phyloP scores from a whole-genome alignment of 2,797 vertebrate species.

The Chanos chanos region DNA sequence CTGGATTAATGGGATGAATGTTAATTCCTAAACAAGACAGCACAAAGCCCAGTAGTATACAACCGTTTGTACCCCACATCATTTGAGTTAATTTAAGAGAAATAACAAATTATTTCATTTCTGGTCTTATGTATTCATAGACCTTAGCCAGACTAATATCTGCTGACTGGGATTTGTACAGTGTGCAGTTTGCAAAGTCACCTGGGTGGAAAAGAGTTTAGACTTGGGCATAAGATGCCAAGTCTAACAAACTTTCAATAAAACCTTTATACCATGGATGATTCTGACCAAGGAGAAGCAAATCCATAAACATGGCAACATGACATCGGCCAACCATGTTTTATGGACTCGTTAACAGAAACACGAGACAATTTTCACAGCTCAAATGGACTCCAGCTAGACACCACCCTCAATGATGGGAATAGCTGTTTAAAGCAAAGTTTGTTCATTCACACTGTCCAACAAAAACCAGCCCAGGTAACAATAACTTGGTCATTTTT shows the following conservation, averaged over 20 bases:
- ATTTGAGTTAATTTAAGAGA: too few relatives aligned
- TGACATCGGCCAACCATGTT: neutral
- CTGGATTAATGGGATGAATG: too few relatives aligned
- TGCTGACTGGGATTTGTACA: neutral
- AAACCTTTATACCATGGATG: neutral
- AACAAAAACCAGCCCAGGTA: too few relatives aligned
- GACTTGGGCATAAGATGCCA: neutral
- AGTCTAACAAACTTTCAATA: neutral
- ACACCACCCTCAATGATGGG: too few relatives aligned
- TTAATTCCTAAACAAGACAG: too few relatives aligned
- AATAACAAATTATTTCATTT: neutral
- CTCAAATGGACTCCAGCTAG: too few relatives aligned
- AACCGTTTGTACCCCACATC: too few relatives aligned
- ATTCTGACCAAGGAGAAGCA: neutral
- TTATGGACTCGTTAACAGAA: neutral
- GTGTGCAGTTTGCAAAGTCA: neutral
- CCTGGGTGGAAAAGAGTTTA: neutral
- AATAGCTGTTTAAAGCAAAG: too few relatives aligned
- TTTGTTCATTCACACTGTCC: too few relatives aligned
- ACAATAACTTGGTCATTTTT: too few relatives aligned
- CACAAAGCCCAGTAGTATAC: too few relatives aligned
- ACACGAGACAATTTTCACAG: neutral
- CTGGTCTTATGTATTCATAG: too few relatives aligned
- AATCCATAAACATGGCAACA: neutral
- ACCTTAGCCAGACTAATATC: neutral